Evolutionary conservation across 2,113 vertebrate species (phyloP).

Genomic region (Calyptommatus sinebrachiatus): DNA sequence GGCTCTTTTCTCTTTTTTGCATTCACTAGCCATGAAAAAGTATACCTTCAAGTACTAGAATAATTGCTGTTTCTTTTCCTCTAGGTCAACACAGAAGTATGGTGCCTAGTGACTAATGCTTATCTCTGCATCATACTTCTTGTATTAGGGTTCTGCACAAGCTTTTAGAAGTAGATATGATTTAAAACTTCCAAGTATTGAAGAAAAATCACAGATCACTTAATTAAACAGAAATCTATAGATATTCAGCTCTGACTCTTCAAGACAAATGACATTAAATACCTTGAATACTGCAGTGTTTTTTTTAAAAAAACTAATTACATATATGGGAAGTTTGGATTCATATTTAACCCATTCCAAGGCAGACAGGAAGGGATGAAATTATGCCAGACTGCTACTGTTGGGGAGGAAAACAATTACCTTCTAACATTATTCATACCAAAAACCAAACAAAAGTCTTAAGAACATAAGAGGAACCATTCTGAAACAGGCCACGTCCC

Average conservation of each 20-base stretch:
- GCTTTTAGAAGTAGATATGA: not conserved
- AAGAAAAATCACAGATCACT: not conserved
- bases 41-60: not conserved
- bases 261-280: not conserved
- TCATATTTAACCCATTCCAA: not conserved
- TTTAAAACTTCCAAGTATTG: not conserved
- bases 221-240: not conserved
- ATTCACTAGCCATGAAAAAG: not conserved
- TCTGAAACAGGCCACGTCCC: no score
- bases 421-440: no score
- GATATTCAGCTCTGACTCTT: not conserved
- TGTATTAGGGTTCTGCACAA: not conserved
- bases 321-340: not conserved
- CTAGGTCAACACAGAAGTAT: not conserved
- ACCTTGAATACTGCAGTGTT: not conserved
- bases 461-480: no score
- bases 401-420: no score
- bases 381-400: no score
- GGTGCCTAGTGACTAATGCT: not conserved
- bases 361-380: no score
- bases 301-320: no score
- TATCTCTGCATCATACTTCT: not conserved
- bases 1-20: not conserved
- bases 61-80: slow-evolving; percentile 1
- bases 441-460: no score